phyloP scores from a whole-genome alignment of 1,140 invertebrate species.

The Euwallacea similis region DNA sequence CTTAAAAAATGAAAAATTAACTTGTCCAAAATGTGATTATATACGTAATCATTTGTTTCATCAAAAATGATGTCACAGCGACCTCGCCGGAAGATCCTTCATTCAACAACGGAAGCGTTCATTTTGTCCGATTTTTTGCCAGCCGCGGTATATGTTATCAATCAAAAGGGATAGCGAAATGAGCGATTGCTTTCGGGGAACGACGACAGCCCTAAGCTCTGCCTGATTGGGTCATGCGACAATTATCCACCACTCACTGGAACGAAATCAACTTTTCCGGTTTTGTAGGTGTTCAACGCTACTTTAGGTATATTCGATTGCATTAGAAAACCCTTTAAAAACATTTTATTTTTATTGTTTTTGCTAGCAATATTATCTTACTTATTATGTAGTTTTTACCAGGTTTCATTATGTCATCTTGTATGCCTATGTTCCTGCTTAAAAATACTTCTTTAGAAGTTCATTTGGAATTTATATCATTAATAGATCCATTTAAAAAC shows the following conservation, averaged over 20 bases:
- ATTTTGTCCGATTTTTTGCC: slow-evolving; percentile 23
- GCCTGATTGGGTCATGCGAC: slow-evolving; percentile 3
- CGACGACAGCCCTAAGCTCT: slow-evolving; percentile 11
- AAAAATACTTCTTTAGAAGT: too few species aligned
- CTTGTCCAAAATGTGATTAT: slow-evolving; percentile 2
- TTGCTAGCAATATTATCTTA: too few species aligned
- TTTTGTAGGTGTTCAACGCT: too few species aligned
- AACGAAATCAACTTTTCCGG: too few species aligned
- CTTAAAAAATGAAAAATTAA: slow-evolving; percentile 8
- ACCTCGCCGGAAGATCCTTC: slow-evolving; percentile 21
- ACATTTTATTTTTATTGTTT: too few species aligned
- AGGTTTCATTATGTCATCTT: too few species aligned
- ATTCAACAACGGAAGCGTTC: slow-evolving; percentile 25
- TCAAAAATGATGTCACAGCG: slow-evolving; percentile 12
- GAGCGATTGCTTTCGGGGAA: slow-evolving; percentile 14
- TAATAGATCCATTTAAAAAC: too few species aligned
- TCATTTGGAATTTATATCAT: too few species aligned
- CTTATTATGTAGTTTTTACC: too few species aligned
- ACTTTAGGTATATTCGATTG: too few species aligned
- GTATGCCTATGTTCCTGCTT: too few species aligned
- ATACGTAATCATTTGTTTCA: slow-evolving; percentile 13
- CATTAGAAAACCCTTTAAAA: too few species aligned
- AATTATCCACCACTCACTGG: neutral
- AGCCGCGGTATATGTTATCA: slow-evolving; percentile 18
- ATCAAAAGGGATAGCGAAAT: slow-evolving; percentile 13